phyloP scores from a whole-genome alignment of 2,888 invertebrate genomes.

The Icerya purchasi region DNA sequence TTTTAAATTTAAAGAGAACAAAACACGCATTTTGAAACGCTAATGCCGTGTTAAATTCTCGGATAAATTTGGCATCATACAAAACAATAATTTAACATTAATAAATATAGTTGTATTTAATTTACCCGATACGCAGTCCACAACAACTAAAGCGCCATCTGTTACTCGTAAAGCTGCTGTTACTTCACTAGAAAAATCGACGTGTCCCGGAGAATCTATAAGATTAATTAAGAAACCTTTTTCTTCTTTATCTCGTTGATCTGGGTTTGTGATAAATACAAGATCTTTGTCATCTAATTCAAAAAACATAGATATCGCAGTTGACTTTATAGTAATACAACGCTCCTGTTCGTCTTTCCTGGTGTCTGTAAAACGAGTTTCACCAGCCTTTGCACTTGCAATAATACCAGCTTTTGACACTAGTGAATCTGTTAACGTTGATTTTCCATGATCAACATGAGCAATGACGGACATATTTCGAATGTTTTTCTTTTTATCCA shows the following conservation, averaged over 20 bases:
- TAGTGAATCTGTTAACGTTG: constrained; percentile 95
- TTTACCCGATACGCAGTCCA: constrained; percentile 97
- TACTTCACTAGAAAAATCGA: constrained; percentile 99
- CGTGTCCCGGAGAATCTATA: constrained; percentile 99
- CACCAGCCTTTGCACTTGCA: constrained; percentile 94
- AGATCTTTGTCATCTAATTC: constrained; percentile 87
- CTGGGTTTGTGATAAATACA: constrained; percentile 71
- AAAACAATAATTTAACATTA: constrained; percentile 13
- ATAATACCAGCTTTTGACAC: constrained; percentile 99
- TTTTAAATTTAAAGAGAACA: too few species aligned
- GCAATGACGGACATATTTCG: constrained; percentile 99
- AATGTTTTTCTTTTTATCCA: constrained; percentile 99
- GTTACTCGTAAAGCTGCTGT: constrained; percentile 99
- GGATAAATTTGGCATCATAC: neutral
- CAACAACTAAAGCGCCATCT: constrained; percentile 97
- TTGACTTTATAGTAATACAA: constrained; percentile 99
- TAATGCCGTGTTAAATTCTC: neutral
- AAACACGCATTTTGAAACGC: neutral
- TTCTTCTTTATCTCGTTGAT: constrained; percentile 72
- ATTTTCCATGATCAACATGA: constrained; percentile 99
- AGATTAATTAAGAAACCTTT: constrained; percentile 98
- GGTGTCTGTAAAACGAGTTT: constrained; percentile 97
- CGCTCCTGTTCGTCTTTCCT: constrained; percentile 99
- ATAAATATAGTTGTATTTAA: too few species aligned
- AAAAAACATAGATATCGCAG: constrained; percentile 99